These are phyloP conservation scores for Bubo bubo DNA, from an alignment of 2,113 vertebrate species.

Conservation along the genomic window DNA sequence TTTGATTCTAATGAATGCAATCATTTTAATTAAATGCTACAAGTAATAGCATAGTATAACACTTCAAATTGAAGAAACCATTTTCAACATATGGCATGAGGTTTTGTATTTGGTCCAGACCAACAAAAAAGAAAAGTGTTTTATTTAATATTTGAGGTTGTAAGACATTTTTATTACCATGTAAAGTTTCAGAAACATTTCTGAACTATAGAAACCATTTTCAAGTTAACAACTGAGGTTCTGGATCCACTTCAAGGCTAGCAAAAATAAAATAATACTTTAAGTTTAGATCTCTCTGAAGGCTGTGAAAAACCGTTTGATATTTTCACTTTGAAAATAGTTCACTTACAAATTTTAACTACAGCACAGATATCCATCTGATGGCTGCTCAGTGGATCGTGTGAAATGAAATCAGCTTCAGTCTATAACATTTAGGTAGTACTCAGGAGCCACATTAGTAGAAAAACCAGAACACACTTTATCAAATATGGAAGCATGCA, in stretches of 20 bases:
- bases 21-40: slow-evolving; percentile 53
- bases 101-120: slow-evolving; percentile 41
- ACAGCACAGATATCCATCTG: slow-evolving; percentile 14
- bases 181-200: slow-evolving; percentile 61
- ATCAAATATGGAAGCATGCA: not conserved
- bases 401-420: slow-evolving; percentile 25
- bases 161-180: slow-evolving; percentile 67
- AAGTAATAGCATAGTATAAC: not conserved
- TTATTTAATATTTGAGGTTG: slow-evolving; percentile 61
- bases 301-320: slow-evolving; percentile 55
- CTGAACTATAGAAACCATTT: slow-evolving; percentile 63
- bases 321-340: slow-evolving; percentile 63
- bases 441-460: not conserved
- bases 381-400: not conserved
- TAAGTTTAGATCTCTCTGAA: slow-evolving; percentile 59
- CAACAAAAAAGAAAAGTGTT: not conserved
- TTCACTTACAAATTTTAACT: slow-evolving; percentile 61
- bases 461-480: not conserved
- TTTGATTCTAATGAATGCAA: slow-evolving; percentile 29
- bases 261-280: slow-evolving; percentile 65
- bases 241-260: slow-evolving; percentile 66
- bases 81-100: slow-evolving; percentile 26
- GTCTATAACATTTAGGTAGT: not conserved
- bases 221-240: slow-evolving; percentile 59
- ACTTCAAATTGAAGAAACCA: slow-evolving; percentile 9